Evolutionary conservation across 2,888 invertebrate species (phyloP), one percentile per base, ranked within the genome.

Genomic region (Gymnosoma rotundatum): DNA sequence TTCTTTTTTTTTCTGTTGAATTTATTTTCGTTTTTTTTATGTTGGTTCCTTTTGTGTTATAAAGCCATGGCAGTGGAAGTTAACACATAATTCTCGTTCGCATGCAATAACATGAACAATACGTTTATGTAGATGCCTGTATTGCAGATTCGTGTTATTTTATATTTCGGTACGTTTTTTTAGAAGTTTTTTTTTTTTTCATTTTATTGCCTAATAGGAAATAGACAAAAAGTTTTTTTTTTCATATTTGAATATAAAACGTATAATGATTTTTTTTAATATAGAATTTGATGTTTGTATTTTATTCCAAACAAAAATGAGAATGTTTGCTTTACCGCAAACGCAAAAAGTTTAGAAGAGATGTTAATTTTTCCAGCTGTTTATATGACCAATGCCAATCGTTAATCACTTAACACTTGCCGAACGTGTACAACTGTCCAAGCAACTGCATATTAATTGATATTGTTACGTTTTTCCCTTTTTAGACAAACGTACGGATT

Each of bases 61-160:
- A 66, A 64, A 72, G 66, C 73, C 73, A 73, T 73, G 66, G 32
- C 61, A 67, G 73, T 79, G 78, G 67, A 83, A 83, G 83, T 83
- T 83, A 83, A 69, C 79, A 83, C 83, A 83, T 83, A 79, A 83
- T 83, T 76, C 45, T 78, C 69, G 69, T 78, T 78, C 66, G 67
- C 79, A 69, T 69, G 69, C 78, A 78, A 64, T 70, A 56, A 78
- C 72, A 73, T 73, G 61, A 61, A 73, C 66, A 67, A 69, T 25
- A 56, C 58, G 50, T 25, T 45, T 64, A 54, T 2, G 48, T 45
- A 56, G 3, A 36, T 20, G 14, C 25, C n/a, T 50, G 21, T 52
- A 25, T 38, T 52, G 42, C 25, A 67, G 48, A 72, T 38, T 18
- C 25, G 66, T 69, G 56, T 67, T 69, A 48, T 67, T 60, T 61